Percentiles rank a stretch among this genome's conserved stretches.
phyloP scores from a whole-genome alignment of 2,113 vertebrate species.

The Dipodomys stephensi region DNA sequence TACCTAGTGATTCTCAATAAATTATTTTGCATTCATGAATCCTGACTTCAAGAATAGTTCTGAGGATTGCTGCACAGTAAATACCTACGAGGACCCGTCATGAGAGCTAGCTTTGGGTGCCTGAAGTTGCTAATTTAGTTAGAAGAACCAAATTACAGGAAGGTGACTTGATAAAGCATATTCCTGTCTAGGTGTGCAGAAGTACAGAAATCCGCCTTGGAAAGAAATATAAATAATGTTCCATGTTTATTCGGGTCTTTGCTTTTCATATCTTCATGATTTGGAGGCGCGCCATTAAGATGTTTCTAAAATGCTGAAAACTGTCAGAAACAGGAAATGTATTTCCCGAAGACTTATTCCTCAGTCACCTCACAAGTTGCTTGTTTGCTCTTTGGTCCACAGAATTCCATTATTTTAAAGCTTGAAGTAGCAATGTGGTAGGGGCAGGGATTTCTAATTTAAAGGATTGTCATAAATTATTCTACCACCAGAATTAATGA shows the following conservation, averaged over 20 bases:
- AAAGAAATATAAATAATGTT: conserved; percentile 34
- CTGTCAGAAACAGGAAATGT: conserved; percentile 1
- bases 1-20: not conserved
- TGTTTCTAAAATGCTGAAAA: not conserved
- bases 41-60: not conserved
- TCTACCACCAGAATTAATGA: conserved; percentile 54
- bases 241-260: conserved; percentile 27
- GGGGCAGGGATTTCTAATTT: conserved; percentile 14
- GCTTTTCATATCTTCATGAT: conserved; percentile 22
- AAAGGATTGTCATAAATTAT: conserved; percentile 9
- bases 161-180: not conserved
- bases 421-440: conserved; percentile 10
- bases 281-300: not conserved
- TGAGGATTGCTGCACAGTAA: not conserved
- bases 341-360: not conserved
- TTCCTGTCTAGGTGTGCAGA: not conserved
- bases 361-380: not conserved
- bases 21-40: conserved; percentile 20
- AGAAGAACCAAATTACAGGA: not conserved
- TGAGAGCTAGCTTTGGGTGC: not conserved
- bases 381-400: not conserved
- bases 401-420: conserved; percentile 12
- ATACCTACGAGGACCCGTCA: not conserved
- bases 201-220: not conserved
- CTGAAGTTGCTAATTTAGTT: not conserved